A percentile compares a stretch with the other conserved stretches of the same genome.
These are phyloP conservation scores for Phyllostomus hastatus DNA, from an alignment of 2,113 vertebrate species.

Conservation along the genomic window DNA sequence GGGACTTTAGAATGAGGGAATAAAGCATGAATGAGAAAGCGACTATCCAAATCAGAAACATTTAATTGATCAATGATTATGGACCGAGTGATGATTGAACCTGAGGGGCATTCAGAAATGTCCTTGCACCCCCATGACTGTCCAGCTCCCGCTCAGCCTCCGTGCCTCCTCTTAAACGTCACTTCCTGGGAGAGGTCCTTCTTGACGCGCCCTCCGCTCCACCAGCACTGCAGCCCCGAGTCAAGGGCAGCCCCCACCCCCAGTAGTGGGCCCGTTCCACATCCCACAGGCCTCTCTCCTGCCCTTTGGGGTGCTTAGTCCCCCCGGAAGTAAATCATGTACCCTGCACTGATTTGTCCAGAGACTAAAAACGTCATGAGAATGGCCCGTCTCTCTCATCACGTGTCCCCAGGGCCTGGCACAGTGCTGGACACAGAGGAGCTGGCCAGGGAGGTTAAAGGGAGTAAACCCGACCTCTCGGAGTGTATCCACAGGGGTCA, in stretches of 20 bases:
- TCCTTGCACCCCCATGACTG: background rate
- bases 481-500: background rate
- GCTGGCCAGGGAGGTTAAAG: background rate
- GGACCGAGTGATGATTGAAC: background rate
- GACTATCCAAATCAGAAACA: background rate
- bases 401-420: background rate
- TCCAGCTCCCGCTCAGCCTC: background rate
- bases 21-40: background rate
- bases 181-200: background rate
- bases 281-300: background rate
- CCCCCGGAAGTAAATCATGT: background rate
- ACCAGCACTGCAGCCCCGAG: background rate
- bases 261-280: background rate
- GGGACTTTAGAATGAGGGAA: background rate
- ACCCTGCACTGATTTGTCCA: background rate
- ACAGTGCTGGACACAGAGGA: background rate
- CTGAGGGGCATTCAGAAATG: fast-evolving
- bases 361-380: background rate
- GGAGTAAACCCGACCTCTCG: background rate
- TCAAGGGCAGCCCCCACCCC: background rate
- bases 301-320: background rate
- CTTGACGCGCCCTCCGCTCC: background rate
- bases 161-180: background rate
- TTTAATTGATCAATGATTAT: background rate
- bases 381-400: background rate